Conservation (phyloP, 37 sponge, comb jelly and placozoan species). For the Amphimedon queenslandica region DNA sequence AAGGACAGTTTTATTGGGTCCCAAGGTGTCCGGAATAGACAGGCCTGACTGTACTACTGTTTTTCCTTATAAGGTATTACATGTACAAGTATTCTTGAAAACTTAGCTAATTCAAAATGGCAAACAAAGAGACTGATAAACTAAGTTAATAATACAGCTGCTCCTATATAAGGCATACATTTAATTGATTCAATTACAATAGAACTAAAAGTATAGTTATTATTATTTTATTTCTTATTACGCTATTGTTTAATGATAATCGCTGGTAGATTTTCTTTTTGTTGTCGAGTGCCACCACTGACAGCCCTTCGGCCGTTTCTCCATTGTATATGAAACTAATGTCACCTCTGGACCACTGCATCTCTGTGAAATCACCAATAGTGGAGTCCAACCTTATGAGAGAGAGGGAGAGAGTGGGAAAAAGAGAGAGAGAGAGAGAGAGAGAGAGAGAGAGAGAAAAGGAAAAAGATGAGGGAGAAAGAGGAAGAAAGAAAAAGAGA, state of each 20-base stretch:
- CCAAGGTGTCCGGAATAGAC: no score
- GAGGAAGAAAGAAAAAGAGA: not conserved
- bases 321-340: slow-evolving; percentile 89
- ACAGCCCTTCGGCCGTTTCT: slow-evolving; percentile 39
- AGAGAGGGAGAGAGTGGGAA: not conserved
- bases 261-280: slow-evolving; percentile 54
- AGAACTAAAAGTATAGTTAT: no score
- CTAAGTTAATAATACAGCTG: no score
- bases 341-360: slow-evolving; percentile 86
- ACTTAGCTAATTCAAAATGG: no score
- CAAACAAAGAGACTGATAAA: no score
- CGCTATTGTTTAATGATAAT: slow-evolving; percentile 44
- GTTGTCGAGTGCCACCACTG: slow-evolving; percentile 79
- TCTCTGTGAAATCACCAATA: slow-evolving; percentile 81
- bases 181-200: no score
- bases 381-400: slow-evolving; percentile 75
- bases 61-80: no score
- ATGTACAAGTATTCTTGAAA: no score
- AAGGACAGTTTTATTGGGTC: no score
- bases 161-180: no score
- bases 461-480: not conserved
- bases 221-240: no score
- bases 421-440: not conserved
- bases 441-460: slow-evolving; percentile 5
- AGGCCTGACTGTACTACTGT: no score